Evolutionary conservation across 2,113 vertebrate species (phyloP).

Genomic region (Callorhinus ursinus): DNA sequence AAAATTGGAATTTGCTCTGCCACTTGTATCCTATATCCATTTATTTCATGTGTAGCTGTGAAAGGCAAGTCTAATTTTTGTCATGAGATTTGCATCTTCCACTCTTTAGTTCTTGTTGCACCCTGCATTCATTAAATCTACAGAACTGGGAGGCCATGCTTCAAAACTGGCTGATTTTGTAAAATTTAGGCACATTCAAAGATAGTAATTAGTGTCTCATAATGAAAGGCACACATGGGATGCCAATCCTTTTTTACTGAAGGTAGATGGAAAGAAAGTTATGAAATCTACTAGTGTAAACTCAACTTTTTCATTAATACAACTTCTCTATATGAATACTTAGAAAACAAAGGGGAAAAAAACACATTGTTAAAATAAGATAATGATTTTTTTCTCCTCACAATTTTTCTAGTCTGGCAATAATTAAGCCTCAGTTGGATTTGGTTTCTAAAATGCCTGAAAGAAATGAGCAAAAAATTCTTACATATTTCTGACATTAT

Average conservation of each 20-base stretch:
- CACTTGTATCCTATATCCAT: not conserved
- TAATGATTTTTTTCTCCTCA: not conserved
- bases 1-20: not conserved
- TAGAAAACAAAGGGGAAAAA: not conserved
- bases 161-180: not conserved
- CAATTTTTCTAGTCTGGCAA: not conserved
- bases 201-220: not conserved
- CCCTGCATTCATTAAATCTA: not conserved
- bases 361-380: not conserved
- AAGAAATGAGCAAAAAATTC: not conserved
- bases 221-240: not conserved
- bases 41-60: not conserved
- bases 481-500: not conserved
- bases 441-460: not conserved
- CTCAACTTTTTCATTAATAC: not conserved
- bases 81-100: not conserved
- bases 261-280: not conserved
- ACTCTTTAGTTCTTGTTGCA: not conserved
- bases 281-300: not conserved
- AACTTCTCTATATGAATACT: not conserved
- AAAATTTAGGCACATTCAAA: not conserved
- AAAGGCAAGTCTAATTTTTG: not conserved
- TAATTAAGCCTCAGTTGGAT: not conserved
- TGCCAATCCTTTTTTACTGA: not conserved
- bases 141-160: not conserved